These are phyloP conservation scores for Drosophila truncata DNA, from an alignment of 1,140 invertebrate species.

Conservation along the genomic window DNA sequence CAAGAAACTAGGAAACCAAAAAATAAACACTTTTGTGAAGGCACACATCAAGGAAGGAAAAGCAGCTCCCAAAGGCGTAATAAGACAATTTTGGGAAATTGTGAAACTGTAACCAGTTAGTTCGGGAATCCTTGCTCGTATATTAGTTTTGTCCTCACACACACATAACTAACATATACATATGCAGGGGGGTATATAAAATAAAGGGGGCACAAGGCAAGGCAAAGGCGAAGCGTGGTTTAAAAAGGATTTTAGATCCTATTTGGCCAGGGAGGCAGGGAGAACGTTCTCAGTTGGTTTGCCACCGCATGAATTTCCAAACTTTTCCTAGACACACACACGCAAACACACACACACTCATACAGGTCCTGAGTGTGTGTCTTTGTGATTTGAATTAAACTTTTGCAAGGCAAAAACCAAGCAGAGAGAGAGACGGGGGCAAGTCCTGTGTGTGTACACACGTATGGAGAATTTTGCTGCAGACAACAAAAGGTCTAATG, in stretches of 20 bases:
- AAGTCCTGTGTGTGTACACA: slow-evolving; percentile 45
- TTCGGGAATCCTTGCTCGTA: slow-evolving; percentile 61
- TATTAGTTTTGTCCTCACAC: slow-evolving; percentile 56
- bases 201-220: background rate
- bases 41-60: background rate
- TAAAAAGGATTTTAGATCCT: slow-evolving; percentile 79
- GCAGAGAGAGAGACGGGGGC: background rate
- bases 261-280: slow-evolving; percentile 65
- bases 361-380: slow-evolving; percentile 59
- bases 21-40: background rate
- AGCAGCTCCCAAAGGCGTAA: slow-evolving; percentile 25
- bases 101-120: slow-evolving; percentile 72
- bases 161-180: slow-evolving; percentile 21
- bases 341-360: slow-evolving; percentile 14
- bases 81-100: slow-evolving; percentile 65
- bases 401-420: slow-evolving; percentile 59
- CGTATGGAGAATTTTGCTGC: slow-evolving; percentile 78
- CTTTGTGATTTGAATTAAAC: slow-evolving; percentile 83
- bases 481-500: slow-evolving; percentile 78
- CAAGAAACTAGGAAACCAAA: background rate
- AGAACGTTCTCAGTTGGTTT: slow-evolving; percentile 70
- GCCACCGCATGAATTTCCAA: slow-evolving; percentile 80
- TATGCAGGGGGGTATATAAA: slow-evolving; percentile 8
- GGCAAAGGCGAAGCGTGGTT: slow-evolving; percentile 1
- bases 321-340: slow-evolving; percentile 71